Evolutionary conservation across 2,888 invertebrate genomes (phyloP), one percentile per base, ranked within the genome.

Genomic region (Tuta absoluta): DNA sequence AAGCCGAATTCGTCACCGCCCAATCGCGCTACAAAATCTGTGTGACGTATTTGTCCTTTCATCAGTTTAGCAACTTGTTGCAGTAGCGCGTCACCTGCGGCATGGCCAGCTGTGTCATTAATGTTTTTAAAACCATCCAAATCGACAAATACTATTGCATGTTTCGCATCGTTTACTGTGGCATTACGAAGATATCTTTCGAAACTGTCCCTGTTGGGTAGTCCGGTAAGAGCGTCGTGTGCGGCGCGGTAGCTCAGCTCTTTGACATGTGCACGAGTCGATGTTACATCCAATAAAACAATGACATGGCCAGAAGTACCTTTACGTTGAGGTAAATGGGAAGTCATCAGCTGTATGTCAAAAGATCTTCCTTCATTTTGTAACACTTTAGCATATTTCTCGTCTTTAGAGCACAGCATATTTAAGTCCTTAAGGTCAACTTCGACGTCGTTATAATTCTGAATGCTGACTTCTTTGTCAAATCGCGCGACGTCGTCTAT

Each of bases 1-100:
- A 61, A 1, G 1, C 33, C 48, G 11, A 61, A 61, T n/a, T 61
- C 61, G 19, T 61, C 61, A 11, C 61, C 61, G 0, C 48, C 61
- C n/a, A 61, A 19, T 4, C 61, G 24, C 3, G 61, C 61, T 3
- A 61, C 48, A 11, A 61, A 48, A 33, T 61, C 61, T 5, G 45
- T 60, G 7, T 48, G 17, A 1, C 60, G 12, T 21, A 60, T 14
- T 14, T 41, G 41, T 19, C 24, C 2, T 14, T 60, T 21, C 60
- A 60, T 60, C 8, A 60, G 28, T 0, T 45, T 23, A 41, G 60
- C 41, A 0, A 60, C 21, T 48, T 60, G 60, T 23, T 23, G 23
- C 1, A 60, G 24, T 7, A 60, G 24, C 10, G 21, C 60, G 17
- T 60, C 60, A 0, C 60, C 60, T n/a, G 60, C 60, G 8, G 60